phyloP scores from a whole-genome alignment of 92 coral and sea anemone genomes.

The Montipora capitata region DNA sequence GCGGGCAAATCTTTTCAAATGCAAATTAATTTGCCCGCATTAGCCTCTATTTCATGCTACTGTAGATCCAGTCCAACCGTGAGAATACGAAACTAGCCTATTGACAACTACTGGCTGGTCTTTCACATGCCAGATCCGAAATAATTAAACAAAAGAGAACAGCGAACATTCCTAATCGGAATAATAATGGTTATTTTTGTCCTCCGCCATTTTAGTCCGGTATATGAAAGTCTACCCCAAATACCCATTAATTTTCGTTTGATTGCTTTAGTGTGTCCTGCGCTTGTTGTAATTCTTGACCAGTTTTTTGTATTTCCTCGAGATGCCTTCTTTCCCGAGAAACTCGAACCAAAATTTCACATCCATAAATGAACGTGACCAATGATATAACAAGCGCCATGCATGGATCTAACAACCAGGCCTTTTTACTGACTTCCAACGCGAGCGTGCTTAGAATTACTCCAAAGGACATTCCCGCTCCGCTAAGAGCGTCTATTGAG shows the following conservation, averaged over 20 bases:
- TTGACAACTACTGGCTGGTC: no score
- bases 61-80: no score
- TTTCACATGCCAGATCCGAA: no score
- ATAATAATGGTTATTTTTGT: no score
- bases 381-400: constrained; percentile 66
- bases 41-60: no score
- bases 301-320: neutral
- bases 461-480: constrained; percentile 62
- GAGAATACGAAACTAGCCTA: no score
- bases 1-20: no score
- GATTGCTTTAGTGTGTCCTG: constrained; percentile 1
- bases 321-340: constrained; percentile 29
- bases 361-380: constrained; percentile 57
- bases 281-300: constrained; percentile 15
- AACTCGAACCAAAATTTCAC: constrained; percentile 53
- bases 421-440: constrained; percentile 27
- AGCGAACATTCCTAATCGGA: no score
- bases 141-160: no score
- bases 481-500: constrained; percentile 71
- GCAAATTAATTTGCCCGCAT: no score
- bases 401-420: constrained; percentile 70
- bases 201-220: no score
- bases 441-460: constrained; percentile 58
- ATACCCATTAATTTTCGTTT: neutral
- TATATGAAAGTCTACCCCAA: no score